Evolutionary conservation across 2,888 invertebrate species (phyloP), one percentile per base, ranked within the genome.

Genomic region (Temnothorax ravouxi): DNA sequence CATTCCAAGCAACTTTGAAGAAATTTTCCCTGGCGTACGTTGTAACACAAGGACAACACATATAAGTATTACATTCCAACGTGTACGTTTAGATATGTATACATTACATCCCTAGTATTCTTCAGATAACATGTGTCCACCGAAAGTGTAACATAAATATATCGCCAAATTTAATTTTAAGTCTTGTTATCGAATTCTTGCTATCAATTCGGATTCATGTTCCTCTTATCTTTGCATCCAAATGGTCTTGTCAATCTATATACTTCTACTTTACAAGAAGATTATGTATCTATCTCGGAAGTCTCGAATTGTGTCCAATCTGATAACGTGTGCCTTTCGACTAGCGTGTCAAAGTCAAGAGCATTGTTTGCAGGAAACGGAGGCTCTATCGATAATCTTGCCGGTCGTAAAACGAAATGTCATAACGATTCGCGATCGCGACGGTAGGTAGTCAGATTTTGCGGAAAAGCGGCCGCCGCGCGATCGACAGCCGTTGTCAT

Each of bases 321-420:
- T 41, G 54, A 72, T 71, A 38, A 71, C 9, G 21, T 9, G 21
- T 21, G 6, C 5, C 8, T 59, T 21, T 62, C n/a, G 38, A 21
- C 38, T 62, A 18, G 8, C 2, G n/a, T 52, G 18, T 29, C 74
- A 74, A 84, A 84, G 47, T 80, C 66, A 66, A 72, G 56, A 50
- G 4, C 52, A 44, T 1, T 69, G 54, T 0, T 47, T 69, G 54
- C 34, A 44, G 34, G 34, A 56, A 76, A 52, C 21, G 18, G 54
- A 47, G 13, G 64, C n/a, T 47, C 9, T 69, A 69, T 81, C 56
- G 29, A 54, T 52, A 50, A 62, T 76, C 21, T 9, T 3, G 21
- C n/a, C 3, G 15, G 3, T 9, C 59, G 44, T 29, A 6, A 59
- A 29, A 15, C 44, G 11, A 74, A 50, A 34, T 61, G 25, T 83